Conservation (phyloP, 2,888 invertebrate genomes). For the Strigamia transsilvanica region DNA sequence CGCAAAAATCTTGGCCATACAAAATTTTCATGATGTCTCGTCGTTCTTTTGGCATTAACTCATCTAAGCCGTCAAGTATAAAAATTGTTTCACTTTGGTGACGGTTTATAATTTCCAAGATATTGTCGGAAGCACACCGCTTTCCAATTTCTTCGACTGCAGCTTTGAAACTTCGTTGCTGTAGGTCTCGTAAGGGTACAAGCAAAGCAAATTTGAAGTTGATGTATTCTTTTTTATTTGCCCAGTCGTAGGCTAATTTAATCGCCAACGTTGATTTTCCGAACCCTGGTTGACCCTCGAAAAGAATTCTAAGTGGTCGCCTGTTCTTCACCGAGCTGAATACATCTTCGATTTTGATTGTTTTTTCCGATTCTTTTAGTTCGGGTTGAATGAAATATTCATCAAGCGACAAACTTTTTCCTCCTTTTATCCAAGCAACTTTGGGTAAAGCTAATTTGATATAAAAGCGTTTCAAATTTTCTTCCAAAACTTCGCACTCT, state of each 20-base stretch:
- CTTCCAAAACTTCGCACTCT: slow-evolving; percentile 49
- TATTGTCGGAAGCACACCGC: neutral
- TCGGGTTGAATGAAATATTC: neutral
- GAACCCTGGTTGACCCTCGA: neutral
- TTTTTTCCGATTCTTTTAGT: too few relatives aligned
- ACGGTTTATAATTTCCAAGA: neutral
- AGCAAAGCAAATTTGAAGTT: neutral
- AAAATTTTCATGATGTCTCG: neutral
- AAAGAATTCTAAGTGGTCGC: neutral
- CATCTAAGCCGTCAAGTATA: neutral
- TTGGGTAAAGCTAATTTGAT: too few relatives aligned
- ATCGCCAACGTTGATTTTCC: neutral
- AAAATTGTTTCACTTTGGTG: neutral
- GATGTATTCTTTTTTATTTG: neutral
- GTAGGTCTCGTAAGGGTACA: neutral
- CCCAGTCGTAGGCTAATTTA: neutral
- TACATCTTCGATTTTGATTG: neutral
- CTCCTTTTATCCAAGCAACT: too few relatives aligned
- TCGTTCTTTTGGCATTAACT: neutral
- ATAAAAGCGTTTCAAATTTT: neutral
- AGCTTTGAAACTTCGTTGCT: neutral
- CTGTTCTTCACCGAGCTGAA: neutral
- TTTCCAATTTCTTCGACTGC: too few relatives aligned
- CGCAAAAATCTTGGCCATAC: neutral
- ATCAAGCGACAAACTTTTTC: too few relatives aligned